phyloP scores from a whole-genome alignment of 2,113 vertebrate species.

The Sylvilagus bachmani region DNA sequence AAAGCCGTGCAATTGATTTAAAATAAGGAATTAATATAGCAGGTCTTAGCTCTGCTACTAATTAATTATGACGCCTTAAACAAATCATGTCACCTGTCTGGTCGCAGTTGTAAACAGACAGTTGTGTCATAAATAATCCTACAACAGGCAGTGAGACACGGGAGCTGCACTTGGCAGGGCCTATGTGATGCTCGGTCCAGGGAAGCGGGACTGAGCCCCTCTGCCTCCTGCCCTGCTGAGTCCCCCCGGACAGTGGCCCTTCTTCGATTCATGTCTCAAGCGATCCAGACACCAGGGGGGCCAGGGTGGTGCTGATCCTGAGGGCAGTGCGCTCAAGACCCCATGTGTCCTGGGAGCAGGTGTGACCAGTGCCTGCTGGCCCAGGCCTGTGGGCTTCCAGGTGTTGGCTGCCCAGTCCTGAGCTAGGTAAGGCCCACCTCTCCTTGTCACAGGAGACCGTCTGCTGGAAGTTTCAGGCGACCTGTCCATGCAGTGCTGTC shows the following conservation, averaged over 20 bases:
- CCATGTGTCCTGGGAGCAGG: rapidly evolving
- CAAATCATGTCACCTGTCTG: background rate
- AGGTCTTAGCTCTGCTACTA: background rate
- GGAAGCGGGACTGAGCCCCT: background rate
- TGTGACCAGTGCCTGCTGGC: rapidly evolving
- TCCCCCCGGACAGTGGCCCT: background rate
- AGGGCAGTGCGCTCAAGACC: background rate
- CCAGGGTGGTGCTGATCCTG: rapidly evolving
- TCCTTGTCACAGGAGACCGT: rapidly evolving
- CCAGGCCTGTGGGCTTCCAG: background rate
- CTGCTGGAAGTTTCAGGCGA: rapidly evolving
- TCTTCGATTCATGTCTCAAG: background rate
- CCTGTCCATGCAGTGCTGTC: rapidly evolving
- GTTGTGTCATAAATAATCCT: background rate
- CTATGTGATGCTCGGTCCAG: no score
- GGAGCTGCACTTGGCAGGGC: rapidly evolving
- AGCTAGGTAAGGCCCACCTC: background rate
- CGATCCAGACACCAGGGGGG: rapidly evolving
- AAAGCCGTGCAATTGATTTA: background rate
- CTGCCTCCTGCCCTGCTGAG: rapidly evolving
- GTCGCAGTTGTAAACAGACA: background rate
- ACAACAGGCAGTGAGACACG: background rate
- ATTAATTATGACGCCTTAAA: background rate
- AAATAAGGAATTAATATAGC: background rate
- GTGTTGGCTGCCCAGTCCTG: background rate